Base-by-base conservation (phyloP, 2,797 vertebrate species). In the Muscicapa comitata region DNA sequence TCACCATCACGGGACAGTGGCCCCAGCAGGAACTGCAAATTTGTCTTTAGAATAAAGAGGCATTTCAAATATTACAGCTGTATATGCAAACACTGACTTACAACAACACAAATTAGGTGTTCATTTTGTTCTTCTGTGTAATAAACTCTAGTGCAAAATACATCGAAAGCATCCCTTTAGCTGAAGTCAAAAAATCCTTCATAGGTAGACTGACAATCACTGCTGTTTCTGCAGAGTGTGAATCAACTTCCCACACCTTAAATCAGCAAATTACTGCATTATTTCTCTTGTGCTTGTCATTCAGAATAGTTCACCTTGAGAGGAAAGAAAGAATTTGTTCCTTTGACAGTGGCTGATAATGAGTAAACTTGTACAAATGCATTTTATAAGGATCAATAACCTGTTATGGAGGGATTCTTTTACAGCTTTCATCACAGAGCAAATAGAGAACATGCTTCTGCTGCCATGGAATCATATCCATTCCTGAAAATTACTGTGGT, bases 201-300 rank as follows among this genome's bases (percentile, higher is more conserved):
- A 4, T 58, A 67, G 48, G 28, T 29, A 45, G 15, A 55, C 70
- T 86, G 72, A 71, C 48, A 82, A 68, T 53, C 33, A 57, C 4
- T 59, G 54, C 51, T 85, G 83, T 50, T 85, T 90, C 96, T 91
- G 94, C 95, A 92, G 94, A 96, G 93, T 63, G 83, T 94, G 93
- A 92, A 92, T 88, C 62, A 91, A 96, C 96, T 96, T 97, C 88
- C 80, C 54, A 80, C 88, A 84, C 81, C 63, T 94, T 80, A 75
- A 77, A 90, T 90, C 75, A 89, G 73, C 59, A 94, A 95, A 96
- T 94, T 80, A 79, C 86, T 40, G 21, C 70, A 93, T 92, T 80
- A 70, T 92, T 95, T 83, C 80, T 78, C 74, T 43, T 25, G 21
- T 54, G 59, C 71, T 89, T 93, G 83, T 84, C 91, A 79, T 84